Percentiles rank a stretch among this genome's conserved stretches.
These are phyloP conservation scores for Papilio elwesi DNA, from an alignment of 2,888 invertebrate genomes.

Conservation along the genomic window DNA sequence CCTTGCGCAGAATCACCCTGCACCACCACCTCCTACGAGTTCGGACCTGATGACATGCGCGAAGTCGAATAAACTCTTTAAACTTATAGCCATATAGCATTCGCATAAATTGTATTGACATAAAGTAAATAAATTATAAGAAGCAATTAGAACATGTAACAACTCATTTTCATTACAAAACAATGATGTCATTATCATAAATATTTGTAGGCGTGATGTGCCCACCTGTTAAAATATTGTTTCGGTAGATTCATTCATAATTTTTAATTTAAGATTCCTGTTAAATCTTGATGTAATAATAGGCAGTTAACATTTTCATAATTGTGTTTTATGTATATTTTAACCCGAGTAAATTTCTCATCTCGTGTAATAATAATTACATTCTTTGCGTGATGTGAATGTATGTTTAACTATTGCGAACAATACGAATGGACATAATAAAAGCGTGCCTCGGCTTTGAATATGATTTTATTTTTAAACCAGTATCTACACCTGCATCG, in stretches of 20 bases:
- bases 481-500: conserved; percentile 1
- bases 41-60: conserved; percentile 30
- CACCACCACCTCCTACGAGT: background rate
- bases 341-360: conserved; percentile 22
- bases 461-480: conserved; percentile 29
- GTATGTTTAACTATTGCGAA: conserved; percentile 34
- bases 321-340: conserved; percentile 3
- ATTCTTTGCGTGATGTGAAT: conserved; percentile 22
- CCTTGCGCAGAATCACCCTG: conserved; percentile 64
- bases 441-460: conserved; percentile 2
- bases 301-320: conserved; percentile 1
- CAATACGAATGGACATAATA: conserved; percentile 17
- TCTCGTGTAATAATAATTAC: conserved; percentile 31
- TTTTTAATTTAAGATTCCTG: conserved; percentile 21
- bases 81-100: background rate
- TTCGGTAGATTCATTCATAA: conserved; percentile 26
- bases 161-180: background rate
- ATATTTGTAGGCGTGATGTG: conserved; percentile 11
- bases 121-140: conserved; percentile 32
- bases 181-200: conserved; percentile 5
- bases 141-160: conserved; percentile 2
- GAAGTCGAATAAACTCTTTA: conserved; percentile 24
- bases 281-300: conserved; percentile 10
- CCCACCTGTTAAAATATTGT: conserved; percentile 27
- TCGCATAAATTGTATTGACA: conserved; percentile 14